Percentiles rank a stretch among this genome's conserved stretches.
Evolutionary conservation across 2,888 invertebrate genomes (phyloP).

Genomic region (Tenthredo notha): DNA sequence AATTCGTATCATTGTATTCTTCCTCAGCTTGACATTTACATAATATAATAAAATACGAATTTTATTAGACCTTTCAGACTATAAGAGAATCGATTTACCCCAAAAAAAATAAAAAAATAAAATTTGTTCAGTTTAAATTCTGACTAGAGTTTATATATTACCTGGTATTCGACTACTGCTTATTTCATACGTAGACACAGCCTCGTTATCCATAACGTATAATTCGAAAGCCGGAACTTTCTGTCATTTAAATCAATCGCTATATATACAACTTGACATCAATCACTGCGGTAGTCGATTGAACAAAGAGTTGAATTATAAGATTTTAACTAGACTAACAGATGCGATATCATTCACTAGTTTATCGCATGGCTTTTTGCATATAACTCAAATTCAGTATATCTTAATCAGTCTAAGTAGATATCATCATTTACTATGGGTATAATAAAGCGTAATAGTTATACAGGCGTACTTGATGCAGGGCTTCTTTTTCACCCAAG

Average conservation of each 20-base stretch:
- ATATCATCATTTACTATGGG: too few species aligned
- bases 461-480: too few species aligned
- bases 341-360: neutral
- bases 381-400: too few species aligned
- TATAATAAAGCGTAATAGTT: too few species aligned
- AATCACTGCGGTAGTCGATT: neutral
- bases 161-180: neutral
- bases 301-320: neutral
- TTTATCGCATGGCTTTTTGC: neutral
- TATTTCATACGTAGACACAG: neutral
- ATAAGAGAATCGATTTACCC: neutral
- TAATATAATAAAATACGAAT: neutral
- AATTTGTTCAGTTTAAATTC: neutral
- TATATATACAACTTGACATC: neutral
- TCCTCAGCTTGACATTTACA: neutral
- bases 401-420: too few species aligned
- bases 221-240: neutral
- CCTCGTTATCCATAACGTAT: neutral
- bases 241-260: neutral
- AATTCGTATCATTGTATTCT: slow-evolving; percentile 1
- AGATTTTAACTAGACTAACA: neutral
- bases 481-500: too few species aligned
- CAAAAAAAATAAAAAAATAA: neutral
- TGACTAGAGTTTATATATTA: neutral
- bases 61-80: neutral